Evolutionary conservation across 2,888 invertebrate genomes (phyloP).

Genomic region (Pachycephus smyrnensis): DNA sequence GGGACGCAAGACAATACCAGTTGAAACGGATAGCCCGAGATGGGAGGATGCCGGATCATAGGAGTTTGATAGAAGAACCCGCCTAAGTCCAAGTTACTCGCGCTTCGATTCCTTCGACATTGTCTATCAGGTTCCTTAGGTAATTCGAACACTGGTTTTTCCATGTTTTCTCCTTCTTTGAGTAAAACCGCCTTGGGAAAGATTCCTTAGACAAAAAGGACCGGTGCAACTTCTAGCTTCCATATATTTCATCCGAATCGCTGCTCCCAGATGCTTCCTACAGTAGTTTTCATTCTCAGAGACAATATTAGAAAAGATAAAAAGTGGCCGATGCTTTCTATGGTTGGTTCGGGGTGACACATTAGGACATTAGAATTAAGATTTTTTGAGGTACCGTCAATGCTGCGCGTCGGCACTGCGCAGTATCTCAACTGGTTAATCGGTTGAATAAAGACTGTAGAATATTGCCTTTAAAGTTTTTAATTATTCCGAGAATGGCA

Average conservation of each 20-base stretch:
- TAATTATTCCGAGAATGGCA: conserved; percentile 43
- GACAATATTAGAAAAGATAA: too few species aligned
- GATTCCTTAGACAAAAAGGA: not conserved
- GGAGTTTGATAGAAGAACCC: conserved; percentile 9
- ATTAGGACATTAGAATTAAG: conserved; percentile 38
- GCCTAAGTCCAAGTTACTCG: conserved; percentile 35
- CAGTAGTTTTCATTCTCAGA: too few species aligned
- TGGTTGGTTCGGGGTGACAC: conserved; percentile 16
- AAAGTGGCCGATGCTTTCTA: not conserved
- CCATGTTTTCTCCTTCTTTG: conserved; percentile 37
- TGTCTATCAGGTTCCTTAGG: conserved; percentile 26
- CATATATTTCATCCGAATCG: too few species aligned
- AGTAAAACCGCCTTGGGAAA: conserved; percentile 28
- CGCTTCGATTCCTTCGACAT: conserved; percentile 41
- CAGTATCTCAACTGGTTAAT: conserved; percentile 42
- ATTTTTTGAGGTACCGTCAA: not conserved
- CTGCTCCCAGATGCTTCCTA: too few species aligned
- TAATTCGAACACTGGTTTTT: conserved; percentile 28
- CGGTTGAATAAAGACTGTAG: conserved; percentile 43
- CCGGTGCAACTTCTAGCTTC: conserved; percentile 1
- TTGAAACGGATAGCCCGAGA: conserved; percentile 54
- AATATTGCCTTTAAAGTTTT: conserved; percentile 39
- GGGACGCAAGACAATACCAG: conserved; percentile 50
- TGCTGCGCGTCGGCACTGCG: conserved; percentile 4
- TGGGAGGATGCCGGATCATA: conserved; percentile 12